Percentiles rank a stretch among this genome's conserved stretches.
Conservation (phyloP, 2,113 vertebrate genomes). For the Gambusia holbrooki region DNA sequence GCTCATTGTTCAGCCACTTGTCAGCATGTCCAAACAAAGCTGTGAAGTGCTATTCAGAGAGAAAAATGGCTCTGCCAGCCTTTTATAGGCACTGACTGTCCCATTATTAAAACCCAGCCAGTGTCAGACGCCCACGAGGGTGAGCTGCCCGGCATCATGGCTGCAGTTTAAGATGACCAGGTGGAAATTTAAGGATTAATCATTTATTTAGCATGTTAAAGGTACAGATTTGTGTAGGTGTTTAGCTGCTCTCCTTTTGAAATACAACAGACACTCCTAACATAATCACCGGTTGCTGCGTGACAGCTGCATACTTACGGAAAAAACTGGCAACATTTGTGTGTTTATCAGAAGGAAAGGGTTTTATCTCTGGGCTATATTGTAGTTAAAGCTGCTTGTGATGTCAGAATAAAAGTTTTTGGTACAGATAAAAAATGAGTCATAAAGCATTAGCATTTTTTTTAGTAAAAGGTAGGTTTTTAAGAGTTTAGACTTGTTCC, state of each 20-base stretch:
- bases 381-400: background rate
- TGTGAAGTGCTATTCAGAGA: background rate
- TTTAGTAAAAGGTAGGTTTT: background rate
- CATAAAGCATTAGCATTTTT: background rate
- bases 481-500: background rate
- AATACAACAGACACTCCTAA: background rate
- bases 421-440: background rate
- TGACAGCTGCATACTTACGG: background rate
- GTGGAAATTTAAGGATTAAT: background rate
- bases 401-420: background rate
- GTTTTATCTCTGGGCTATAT: background rate
- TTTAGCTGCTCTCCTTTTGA: background rate
- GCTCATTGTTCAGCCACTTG: constrained; percentile 12
- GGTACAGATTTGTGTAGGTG: background rate
- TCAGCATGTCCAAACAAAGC: constrained; percentile 14
- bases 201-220: background rate
- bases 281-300: background rate
- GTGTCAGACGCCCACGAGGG: background rate
- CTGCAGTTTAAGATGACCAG: background rate
- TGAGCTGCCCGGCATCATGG: background rate
- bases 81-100: constrained; percentile 1
- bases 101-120: background rate
- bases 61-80: background rate
- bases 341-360: background rate
- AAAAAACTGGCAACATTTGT: background rate